Conservation (phyloP, 2,797 vertebrate species). For the Melanotaenia nigrans region DNA sequence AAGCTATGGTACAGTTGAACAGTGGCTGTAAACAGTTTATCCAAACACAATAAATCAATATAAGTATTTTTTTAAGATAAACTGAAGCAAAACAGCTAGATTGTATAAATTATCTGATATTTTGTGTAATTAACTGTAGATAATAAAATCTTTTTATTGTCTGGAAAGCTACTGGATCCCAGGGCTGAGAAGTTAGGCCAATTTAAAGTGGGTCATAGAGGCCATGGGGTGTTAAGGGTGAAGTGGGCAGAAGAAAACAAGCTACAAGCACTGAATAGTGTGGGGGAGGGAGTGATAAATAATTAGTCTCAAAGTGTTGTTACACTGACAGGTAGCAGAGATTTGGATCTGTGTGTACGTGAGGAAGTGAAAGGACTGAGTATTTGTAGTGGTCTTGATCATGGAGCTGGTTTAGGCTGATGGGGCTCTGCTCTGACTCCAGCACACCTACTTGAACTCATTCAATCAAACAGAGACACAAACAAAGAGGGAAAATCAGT, state of each 20-base stretch:
- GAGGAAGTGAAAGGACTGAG: neutral
- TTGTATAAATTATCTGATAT: neutral
- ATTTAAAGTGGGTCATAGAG: neutral
- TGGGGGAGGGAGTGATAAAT: neutral
- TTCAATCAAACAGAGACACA: neutral
- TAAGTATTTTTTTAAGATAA: neutral
- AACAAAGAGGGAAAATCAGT: neutral
- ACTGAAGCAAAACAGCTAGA: too few species aligned
- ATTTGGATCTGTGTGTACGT: neutral
- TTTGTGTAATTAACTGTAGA: neutral
- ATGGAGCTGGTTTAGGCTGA: neutral
- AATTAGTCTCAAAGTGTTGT: neutral
- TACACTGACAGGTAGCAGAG: neutral
- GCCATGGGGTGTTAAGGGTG: neutral
- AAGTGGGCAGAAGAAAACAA: neutral
- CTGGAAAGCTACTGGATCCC: neutral
- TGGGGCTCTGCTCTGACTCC: neutral
- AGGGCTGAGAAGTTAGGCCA: neutral
- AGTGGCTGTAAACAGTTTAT: neutral
- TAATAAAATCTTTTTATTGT: neutral
- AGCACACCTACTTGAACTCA: neutral
- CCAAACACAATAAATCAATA: neutral
- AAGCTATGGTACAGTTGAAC: too few species aligned
- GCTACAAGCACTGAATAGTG: neutral
- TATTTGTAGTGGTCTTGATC: neutral